These are phyloP conservation scores for Rhea americana DNA, from an alignment of 2,113 vertebrate genomes.

Conservation along the genomic window DNA sequence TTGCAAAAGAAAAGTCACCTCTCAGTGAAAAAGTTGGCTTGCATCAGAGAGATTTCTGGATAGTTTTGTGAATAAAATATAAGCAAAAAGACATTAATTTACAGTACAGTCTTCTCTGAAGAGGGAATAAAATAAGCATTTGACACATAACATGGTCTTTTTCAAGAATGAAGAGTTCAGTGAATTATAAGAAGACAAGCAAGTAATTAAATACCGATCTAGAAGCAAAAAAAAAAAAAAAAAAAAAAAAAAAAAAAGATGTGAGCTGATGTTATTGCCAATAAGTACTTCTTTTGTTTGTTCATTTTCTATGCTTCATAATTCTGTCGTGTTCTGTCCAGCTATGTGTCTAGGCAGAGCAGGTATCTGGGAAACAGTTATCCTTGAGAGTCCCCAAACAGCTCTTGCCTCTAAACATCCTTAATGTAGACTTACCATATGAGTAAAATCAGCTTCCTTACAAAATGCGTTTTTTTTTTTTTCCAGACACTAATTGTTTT, in stretches of 20 bases:
- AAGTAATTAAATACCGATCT: conserved; percentile 24
- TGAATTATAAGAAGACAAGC: conserved; percentile 14
- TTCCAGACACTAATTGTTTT: no score
- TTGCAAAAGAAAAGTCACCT: background rate
- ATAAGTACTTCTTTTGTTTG: background rate
- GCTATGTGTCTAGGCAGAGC: no score
- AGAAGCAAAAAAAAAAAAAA: background rate
- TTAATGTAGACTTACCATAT: no score
- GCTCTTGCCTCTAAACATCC: no score
- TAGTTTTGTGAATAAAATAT: background rate
- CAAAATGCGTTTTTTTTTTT: no score
- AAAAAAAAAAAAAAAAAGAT: background rate
- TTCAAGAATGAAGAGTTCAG: conserved; percentile 12
- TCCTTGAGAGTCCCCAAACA: background rate
- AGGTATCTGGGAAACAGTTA: background rate
- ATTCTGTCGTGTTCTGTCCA: background rate
- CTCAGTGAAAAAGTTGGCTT: background rate
- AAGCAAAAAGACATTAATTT: background rate
- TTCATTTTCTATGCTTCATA: background rate
- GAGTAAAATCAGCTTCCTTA: no score
- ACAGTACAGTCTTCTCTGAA: background rate
- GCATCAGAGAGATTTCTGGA: background rate
- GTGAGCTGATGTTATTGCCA: background rate
- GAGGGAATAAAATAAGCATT: background rate
- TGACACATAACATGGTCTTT: background rate